phyloP scores from a whole-genome alignment of 2,113 vertebrate species.

The Sinocyclocheilus maitianheensis region DNA sequence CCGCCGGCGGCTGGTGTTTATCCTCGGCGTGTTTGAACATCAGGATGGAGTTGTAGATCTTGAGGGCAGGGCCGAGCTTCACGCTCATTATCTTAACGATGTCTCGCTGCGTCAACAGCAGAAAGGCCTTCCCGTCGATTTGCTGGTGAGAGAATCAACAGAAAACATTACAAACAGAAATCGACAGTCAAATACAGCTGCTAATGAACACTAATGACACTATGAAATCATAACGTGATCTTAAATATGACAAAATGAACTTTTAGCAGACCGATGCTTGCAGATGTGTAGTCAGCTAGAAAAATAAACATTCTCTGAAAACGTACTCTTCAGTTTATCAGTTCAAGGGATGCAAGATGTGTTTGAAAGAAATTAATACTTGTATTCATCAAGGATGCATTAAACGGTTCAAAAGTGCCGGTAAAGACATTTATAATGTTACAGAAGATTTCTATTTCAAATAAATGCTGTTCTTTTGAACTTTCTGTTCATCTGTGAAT shows the following conservation, averaged over 20 bases:
- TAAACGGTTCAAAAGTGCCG: neutral
- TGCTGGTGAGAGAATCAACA: slow-evolving; percentile 62
- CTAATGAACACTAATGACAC: neutral
- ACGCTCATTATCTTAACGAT: slow-evolving; percentile 79
- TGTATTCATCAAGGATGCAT: neutral
- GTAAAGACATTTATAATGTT: neutral
- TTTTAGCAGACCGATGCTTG: neutral
- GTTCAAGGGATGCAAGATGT: too few species aligned
- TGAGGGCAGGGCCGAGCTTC: slow-evolving; percentile 79
- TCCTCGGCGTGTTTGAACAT: slow-evolving; percentile 76
- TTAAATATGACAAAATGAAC: neutral
- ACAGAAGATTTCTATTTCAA: too few species aligned
- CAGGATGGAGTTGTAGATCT: slow-evolving; percentile 81
- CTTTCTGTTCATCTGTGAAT: too few species aligned
- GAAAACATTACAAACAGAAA: slow-evolving; percentile 4
- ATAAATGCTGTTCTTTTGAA: too few species aligned
- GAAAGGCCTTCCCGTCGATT: slow-evolving; percentile 79
- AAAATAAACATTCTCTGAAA: neutral
- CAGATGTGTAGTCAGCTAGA: neutral
- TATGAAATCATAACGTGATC: neutral
- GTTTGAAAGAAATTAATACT: neutral
- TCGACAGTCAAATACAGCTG: neutral
- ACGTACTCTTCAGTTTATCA: neutral
- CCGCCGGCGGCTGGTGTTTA: slow-evolving; percentile 52
- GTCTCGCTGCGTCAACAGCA: slow-evolving; percentile 77